A percentile compares a stretch with the other conserved stretches of the same genome.
Evolutionary conservation across 2,888 invertebrate genomes (phyloP).

Genomic region (Lepidochrysops patricia): DNA sequence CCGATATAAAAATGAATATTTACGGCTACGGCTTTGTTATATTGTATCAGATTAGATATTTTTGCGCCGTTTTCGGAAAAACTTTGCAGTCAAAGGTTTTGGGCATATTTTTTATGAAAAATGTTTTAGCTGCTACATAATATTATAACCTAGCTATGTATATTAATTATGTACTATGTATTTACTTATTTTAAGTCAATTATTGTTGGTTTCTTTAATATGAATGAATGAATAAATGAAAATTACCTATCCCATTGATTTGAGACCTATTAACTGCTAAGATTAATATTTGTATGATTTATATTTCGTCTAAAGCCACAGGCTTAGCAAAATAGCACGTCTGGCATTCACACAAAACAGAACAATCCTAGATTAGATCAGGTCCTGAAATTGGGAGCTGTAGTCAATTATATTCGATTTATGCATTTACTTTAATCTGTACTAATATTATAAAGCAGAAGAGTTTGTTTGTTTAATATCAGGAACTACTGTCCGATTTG

Average conservation of each 20-base stretch:
- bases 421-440: not conserved
- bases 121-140: no score
- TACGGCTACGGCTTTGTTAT: not conserved
- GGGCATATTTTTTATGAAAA: no score
- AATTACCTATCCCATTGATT: not conserved
- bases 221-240: no score
- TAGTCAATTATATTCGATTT: not conserved
- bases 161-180: no score
- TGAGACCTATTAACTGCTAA: not conserved
- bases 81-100: not conserved
- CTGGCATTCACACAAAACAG: slow-evolving; percentile 21
- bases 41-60: not conserved
- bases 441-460: no score
- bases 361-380: slow-evolving; percentile 21
- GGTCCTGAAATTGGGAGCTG: slow-evolving; percentile 13
- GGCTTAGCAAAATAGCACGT: slow-evolving; percentile 23
- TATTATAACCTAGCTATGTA: no score
- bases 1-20: slow-evolving; percentile 7
- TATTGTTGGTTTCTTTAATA: no score
- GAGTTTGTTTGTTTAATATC: no score
- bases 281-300: slow-evolving; percentile 1
- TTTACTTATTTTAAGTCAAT: no score
- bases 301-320: slow-evolving; percentile 17
- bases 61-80: not conserved
- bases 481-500: no score